Percentiles rank a stretch among this genome's conserved stretches.
Conservation (phyloP, 2,113 vertebrate species). For the Hiodon tergisus region DNA sequence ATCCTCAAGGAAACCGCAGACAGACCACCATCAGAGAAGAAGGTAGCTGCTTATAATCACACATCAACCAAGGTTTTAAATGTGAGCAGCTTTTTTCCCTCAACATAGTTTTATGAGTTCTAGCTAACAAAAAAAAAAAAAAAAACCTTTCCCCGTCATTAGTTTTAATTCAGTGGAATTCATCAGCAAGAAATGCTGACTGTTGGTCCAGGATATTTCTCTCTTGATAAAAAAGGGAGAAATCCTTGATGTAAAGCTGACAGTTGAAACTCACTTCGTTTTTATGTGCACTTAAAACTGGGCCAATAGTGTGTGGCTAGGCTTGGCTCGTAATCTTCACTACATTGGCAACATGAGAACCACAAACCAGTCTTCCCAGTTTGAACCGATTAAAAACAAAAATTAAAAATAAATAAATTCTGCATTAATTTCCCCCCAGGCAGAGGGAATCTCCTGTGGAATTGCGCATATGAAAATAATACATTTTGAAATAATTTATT, state of each 20-base stretch:
- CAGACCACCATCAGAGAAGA: slow-evolving; percentile 25
- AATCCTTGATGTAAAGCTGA: neutral
- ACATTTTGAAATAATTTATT: no score
- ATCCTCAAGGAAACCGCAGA: slow-evolving; percentile 3
- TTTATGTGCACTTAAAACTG: no score
- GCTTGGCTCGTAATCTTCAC: no score
- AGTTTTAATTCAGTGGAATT: slow-evolving; percentile 2
- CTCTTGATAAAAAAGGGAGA: neutral
- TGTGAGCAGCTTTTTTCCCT: neutral
- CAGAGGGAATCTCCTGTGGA: no score
- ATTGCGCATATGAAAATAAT: no score
- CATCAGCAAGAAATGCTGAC: neutral
- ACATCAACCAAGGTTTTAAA: slow-evolving; percentile 11
- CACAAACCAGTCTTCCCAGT: no score
- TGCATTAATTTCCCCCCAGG: no score
- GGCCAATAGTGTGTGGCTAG: no score
- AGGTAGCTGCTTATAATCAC: slow-evolving; percentile 14
- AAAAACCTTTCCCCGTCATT: slow-evolving; percentile 4
- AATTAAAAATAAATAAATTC: no score
- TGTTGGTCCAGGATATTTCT: neutral
- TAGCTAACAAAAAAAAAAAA: neutral
- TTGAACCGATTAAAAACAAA: no score
- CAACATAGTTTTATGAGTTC: slow-evolving; percentile 14
- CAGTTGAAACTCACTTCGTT: neutral
- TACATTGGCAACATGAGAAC: no score